phyloP scores from a whole-genome alignment of 2,113 vertebrate genomes.

The Gasterosteus nipponicus region DNA sequence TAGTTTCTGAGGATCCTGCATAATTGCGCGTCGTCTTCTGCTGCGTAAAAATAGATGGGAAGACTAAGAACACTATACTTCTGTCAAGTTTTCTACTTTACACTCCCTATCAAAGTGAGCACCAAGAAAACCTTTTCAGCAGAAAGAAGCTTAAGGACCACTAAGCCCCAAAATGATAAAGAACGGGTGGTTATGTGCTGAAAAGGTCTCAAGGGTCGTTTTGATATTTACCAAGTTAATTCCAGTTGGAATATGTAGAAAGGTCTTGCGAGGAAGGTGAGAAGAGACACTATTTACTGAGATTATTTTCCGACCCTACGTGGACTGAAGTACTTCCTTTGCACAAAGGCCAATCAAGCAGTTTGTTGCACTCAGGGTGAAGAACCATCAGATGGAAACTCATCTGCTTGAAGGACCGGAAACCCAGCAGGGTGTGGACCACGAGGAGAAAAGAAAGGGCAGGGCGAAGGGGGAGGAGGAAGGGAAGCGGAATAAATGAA shows the following conservation, averaged over 20 bases:
- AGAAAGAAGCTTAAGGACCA: conserved; percentile 5
- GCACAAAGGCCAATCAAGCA: conserved; percentile 18
- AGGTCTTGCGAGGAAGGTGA: conserved; percentile 23
- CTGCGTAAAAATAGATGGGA: background rate
- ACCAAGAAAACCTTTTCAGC: background rate
- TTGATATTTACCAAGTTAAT: conserved; percentile 42
- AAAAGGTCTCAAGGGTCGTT: conserved; percentile 9
- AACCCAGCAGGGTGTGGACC: conserved; percentile 31
- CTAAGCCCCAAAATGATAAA: conserved; percentile 21
- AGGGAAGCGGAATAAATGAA: background rate
- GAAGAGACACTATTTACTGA: conserved; percentile 17
- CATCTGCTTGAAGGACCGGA: conserved; percentile 20
- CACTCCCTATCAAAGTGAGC: background rate
- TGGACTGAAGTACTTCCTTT: background rate
- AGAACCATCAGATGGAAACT: conserved; percentile 11
- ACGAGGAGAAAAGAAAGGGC: background rate
- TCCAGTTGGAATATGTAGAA: conserved; percentile 25
- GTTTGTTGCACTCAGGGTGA: conserved; percentile 12
- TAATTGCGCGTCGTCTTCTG: background rate
- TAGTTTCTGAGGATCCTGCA: background rate
- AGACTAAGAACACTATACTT: background rate
- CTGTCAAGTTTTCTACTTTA: background rate
- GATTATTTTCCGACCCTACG: conserved; percentile 6
- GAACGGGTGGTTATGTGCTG: conserved; percentile 4
- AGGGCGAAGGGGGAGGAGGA: background rate